Base-by-base conservation (phyloP, 2,797 vertebrate genomes). In the Pagetopsis macropterus region DNA sequence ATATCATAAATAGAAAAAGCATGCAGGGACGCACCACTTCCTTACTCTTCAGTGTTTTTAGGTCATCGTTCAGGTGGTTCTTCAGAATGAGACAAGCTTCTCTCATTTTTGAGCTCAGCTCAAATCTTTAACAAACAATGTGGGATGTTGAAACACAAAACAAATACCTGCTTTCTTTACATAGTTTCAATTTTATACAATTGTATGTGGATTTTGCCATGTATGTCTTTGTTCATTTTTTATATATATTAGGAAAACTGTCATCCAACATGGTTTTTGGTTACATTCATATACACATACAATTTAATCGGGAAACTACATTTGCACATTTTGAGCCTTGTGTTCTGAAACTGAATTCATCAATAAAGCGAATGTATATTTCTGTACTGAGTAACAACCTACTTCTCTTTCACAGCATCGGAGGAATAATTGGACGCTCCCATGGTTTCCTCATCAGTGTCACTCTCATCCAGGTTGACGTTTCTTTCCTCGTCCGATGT, bases 31-130 rank as follows among this genome's bases (percentile, higher is more conserved):
- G 94, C 91, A 99, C 97, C 93, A 94, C 92, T 84, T 99, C 96
- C 71, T 96, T 96, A 92, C 93, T 95, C 88, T 96, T 96, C 76
- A 91, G 81, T 45, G 91, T 77, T 74, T 84, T 92, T 15, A 84
- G 43, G 0, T 94, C 89, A 13, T 96, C 95, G 17, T 94, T 95
- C 72, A 99, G 93, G 86, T 98, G 94, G 68, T 93, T 95, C 88
- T 95, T 95, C 87, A 99, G 86, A 58, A 95, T 95, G 3, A 96
- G 92, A 59, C 97, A 98, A n/a, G 97, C 97, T 75, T 98, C 96
- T n/a, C 95, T 94, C 95, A 98, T 96, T 84, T 96, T 96, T 37
- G 94, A 94, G 88, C 95, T 97, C 85, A 99, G 88, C 88, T 98
- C 96, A 41, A 96, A 98, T 92, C 97, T 99, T 90, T 2, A 46